Conservation (phyloP, 2,797 vertebrate genomes). For the Galago senegalensis region DNA sequence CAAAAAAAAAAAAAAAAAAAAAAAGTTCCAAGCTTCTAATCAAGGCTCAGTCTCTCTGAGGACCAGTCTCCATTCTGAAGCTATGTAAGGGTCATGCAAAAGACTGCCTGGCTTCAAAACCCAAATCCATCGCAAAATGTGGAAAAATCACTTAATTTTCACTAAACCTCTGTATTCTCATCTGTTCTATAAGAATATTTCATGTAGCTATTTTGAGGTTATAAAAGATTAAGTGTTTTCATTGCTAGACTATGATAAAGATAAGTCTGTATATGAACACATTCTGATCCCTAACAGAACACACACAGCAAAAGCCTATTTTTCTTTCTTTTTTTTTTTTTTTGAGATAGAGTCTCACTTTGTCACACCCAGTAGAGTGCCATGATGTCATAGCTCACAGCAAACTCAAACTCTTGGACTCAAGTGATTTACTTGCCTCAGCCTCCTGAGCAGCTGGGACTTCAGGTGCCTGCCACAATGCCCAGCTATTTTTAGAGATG, state of each 20-base stretch:
- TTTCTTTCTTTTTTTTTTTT: too few species aligned
- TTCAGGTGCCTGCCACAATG: too few species aligned
- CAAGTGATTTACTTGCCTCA: too few species aligned
- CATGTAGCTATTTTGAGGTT: background rate
- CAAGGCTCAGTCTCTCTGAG: background rate
- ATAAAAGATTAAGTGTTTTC: background rate
- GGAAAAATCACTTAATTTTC: constrained; percentile 25
- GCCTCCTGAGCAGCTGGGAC: too few species aligned
- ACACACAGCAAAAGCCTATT: background rate
- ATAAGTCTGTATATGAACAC: background rate
- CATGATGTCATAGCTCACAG: too few species aligned
- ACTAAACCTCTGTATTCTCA: background rate
- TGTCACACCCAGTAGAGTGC: too few species aligned
- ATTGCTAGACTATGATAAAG: background rate
- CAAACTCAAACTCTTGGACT: too few species aligned
- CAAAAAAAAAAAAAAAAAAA: too few species aligned
- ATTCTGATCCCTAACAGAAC: background rate
- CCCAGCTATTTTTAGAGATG: too few species aligned
- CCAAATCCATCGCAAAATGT: background rate
- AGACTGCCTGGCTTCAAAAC: background rate
- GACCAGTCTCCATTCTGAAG: background rate
- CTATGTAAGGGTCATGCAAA: background rate
- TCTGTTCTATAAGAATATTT: background rate
- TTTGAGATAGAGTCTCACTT: too few species aligned
- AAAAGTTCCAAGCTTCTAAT: constrained; percentile 9